Conservation (phyloP, 1,140 invertebrate genomes). For the Mya arenaria region DNA sequence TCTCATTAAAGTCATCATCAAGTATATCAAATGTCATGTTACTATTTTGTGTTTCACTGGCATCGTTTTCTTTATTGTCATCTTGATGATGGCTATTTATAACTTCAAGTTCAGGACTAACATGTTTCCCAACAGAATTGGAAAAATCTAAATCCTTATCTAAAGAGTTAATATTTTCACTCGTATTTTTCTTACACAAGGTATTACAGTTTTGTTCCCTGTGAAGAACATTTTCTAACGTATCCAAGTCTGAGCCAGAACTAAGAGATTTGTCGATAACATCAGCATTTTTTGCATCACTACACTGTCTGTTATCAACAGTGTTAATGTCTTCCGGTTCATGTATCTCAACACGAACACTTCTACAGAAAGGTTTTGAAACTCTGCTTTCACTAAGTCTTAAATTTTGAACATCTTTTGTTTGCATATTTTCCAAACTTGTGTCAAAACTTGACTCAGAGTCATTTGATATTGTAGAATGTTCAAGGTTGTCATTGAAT, state of each 20-base stretch:
- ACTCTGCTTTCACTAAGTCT: no score
- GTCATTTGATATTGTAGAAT: background rate
- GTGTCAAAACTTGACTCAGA: conserved; percentile 15
- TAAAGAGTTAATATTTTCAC: background rate
- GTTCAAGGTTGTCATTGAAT: conserved; percentile 19
- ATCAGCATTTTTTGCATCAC: background rate
- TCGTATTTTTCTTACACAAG: no score
- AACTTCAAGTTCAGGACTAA: background rate
- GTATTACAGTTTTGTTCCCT: no score
- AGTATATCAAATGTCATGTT: conserved; percentile 46
- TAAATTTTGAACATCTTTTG: no score
- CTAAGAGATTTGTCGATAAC: background rate
- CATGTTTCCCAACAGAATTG: background rate
- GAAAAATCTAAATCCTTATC: background rate
- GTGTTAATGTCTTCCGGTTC: no score
- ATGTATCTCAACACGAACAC: no score
- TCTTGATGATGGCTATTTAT: background rate
- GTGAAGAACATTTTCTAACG: no score
- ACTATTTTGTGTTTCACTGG: background rate
- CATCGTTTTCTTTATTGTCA: background rate
- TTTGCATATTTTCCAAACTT: no score
- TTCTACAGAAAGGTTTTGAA: no score
- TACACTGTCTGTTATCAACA: background rate
- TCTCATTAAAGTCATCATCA: conserved; percentile 29
- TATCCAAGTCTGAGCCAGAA: no score